Base-by-base conservation (phyloP, 1,140 invertebrate species). In the Heliconius congener region DNA sequence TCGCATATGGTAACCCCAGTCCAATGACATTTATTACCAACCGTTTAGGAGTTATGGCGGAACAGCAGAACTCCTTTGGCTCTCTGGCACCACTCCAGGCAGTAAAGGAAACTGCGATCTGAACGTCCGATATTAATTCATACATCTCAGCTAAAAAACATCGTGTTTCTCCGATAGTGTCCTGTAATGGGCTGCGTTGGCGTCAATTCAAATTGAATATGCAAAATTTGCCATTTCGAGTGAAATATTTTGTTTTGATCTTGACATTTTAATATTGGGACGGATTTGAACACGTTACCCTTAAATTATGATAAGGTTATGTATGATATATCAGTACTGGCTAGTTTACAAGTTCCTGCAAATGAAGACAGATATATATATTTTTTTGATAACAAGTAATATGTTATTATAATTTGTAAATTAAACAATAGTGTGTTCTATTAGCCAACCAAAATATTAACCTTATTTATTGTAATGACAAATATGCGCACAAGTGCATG, bases 41-140 rank as follows among this genome's bases (percentile, higher is more conserved):
- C 88, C 86, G 83, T 83, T 73, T 77, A 74, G 81, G 88, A 93
- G 84, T 90, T 91, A 92, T 92, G 82, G 86, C 77, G 39, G 80
- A 74, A 78, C 84, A 85, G 87, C 85, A 86, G 86, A 92, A 89
- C 78, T 86, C 82, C 85, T 88, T 88, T 82, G 88, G 84, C 89
- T 92, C 89, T 92, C 88, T 94, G 92, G 92, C 92, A 86, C 74
- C 85, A 86, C 86, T 91, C 91, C 92, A 94, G 84, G 72, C 82
- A 81, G 81, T 86, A 84, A 90, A 90, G 88, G 85, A 90, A 87
- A 81, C 86, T 78, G 79, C 78, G 82, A 72, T 81, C 80, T 83
- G 84, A 84, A 76, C 84, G 84, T 83, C 81, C 84, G 80, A 86
- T 87, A 87, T 92, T 88, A 90, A 93, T 91, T 91, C 90, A 87